Percentiles rank a stretch among this genome's conserved stretches.
Evolutionary conservation across 64 coral and sea anemone genomes (phyloP).

Genomic region (Dendrophyllia cribrosa): DNA sequence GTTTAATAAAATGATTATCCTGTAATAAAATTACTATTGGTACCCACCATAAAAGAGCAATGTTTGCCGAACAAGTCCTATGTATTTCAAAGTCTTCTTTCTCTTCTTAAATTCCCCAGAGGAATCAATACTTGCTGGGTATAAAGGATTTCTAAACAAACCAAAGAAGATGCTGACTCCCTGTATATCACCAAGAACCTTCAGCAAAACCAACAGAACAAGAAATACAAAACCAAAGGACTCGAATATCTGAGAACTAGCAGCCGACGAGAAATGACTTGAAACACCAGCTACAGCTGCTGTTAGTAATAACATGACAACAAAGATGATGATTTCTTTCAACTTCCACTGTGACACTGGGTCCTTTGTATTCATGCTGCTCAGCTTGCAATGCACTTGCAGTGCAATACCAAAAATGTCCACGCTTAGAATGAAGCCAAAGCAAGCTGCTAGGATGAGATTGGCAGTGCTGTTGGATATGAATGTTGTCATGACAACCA

Average conservation of each 20-base stretch:
- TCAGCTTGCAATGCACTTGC: conserved; percentile 35
- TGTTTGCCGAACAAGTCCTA: conserved; percentile 59
- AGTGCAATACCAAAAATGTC: conserved; percentile 74
- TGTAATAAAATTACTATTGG: neutral
- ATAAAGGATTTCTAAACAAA: conserved; percentile 90
- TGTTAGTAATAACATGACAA: conserved; percentile 57
- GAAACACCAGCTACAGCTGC: conserved; percentile 20
- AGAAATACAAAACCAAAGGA: conserved; percentile 79
- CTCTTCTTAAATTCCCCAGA: conserved; percentile 61
- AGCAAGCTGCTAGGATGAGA: conserved; percentile 43
- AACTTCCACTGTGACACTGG: conserved; percentile 33
- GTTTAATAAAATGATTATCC: too few relatives aligned
- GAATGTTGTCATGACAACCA: conserved; percentile 77
- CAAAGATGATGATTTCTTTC: conserved; percentile 63
- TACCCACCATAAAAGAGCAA: conserved; percentile 85
- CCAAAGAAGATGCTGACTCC: conserved; percentile 84
- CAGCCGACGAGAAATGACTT: conserved; percentile 62
- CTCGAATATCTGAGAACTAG: conserved; percentile 39
- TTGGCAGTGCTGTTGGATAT: conserved; percentile 66
- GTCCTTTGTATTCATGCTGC: conserved; percentile 12
- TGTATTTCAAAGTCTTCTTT: conserved; percentile 50
- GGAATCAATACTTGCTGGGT: conserved; percentile 72
- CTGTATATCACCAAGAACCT: conserved; percentile 86
- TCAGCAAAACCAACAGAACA: conserved; percentile 71
- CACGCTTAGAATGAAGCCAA: conserved; percentile 85